Evolutionary conservation across 2,113 vertebrate species (phyloP).

Genomic region (Axis porcinus): DNA sequence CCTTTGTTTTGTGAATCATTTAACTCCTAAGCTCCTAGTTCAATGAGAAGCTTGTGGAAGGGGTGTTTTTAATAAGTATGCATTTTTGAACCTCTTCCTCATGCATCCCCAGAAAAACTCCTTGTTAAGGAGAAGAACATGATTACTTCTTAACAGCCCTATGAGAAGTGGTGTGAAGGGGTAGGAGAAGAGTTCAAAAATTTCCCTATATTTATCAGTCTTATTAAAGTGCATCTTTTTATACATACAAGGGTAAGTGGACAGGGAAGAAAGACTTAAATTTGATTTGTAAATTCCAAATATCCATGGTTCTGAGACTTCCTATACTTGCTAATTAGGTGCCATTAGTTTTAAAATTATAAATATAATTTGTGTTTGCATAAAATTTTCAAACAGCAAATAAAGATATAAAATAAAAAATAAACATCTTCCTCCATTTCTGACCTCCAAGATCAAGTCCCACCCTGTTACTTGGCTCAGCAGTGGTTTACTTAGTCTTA

Average conservation of each 20-base stretch:
- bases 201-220: background rate
- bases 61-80: background rate
- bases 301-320: background rate
- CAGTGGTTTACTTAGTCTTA: background rate
- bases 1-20: background rate
- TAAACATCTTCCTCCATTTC: background rate
- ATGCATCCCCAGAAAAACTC: background rate
- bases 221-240: background rate
- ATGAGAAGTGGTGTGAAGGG: background rate
- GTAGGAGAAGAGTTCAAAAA: background rate
- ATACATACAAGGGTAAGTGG: background rate
- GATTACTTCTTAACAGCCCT: background rate
- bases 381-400: background rate
- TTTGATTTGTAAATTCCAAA: background rate
- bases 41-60: background rate
- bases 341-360: background rate
- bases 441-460: background rate
- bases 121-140: background rate
- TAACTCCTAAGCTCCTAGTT: background rate
- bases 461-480: background rate
- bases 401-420: background rate
- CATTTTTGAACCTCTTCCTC: background rate
- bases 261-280: background rate
- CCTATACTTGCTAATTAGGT: background rate
- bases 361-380: background rate